Percentiles rank a stretch among this genome's conserved stretches.
Conservation (phyloP, 2,888 invertebrate species). For the Erebia palarica region DNA sequence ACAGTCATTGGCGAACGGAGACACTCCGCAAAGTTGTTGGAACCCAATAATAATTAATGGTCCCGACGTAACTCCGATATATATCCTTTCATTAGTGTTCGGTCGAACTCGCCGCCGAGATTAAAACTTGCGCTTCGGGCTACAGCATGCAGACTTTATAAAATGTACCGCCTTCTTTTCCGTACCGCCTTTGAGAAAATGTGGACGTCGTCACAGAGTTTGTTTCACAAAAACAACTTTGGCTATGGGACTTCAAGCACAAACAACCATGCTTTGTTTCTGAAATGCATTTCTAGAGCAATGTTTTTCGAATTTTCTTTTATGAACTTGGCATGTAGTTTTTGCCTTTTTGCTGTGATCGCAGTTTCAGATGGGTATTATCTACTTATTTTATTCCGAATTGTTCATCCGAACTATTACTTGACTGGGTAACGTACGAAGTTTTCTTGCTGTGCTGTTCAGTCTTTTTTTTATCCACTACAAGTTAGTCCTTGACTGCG, state of each 20-base stretch:
- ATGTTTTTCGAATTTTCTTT: slow-evolving; percentile 7
- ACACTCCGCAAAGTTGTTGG: slow-evolving; percentile 64
- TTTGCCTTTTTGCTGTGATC: neutral
- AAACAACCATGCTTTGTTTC: slow-evolving; percentile 17
- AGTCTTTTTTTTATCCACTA: too few species aligned
- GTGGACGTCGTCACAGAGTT: slow-evolving; percentile 45
- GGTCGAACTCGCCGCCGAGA: slow-evolving; percentile 66
- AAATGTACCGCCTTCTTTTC: slow-evolving; percentile 55
- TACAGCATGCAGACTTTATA: slow-evolving; percentile 60
- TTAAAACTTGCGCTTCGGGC: slow-evolving; percentile 75
- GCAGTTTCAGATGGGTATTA: neutral
- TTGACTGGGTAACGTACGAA: neutral
- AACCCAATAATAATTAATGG: slow-evolving; percentile 81
- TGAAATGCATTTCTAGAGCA: slow-evolving; percentile 5
- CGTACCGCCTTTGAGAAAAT: slow-evolving; percentile 61
- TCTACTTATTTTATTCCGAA: neutral
- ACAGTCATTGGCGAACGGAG: slow-evolving; percentile 64
- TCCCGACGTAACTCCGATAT: slow-evolving; percentile 76
- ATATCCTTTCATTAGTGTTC: slow-evolving; percentile 81
- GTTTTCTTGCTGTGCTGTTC: too few species aligned
- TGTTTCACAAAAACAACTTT: slow-evolving; percentile 35
- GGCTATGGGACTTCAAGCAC: slow-evolving; percentile 14
- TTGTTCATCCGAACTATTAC: neutral
- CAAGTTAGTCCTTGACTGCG: too few species aligned
- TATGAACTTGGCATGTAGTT: slow-evolving; percentile 2